Conservation (phyloP, 2,888 invertebrate genomes). For the Hoplodrina ambigua region DNA sequence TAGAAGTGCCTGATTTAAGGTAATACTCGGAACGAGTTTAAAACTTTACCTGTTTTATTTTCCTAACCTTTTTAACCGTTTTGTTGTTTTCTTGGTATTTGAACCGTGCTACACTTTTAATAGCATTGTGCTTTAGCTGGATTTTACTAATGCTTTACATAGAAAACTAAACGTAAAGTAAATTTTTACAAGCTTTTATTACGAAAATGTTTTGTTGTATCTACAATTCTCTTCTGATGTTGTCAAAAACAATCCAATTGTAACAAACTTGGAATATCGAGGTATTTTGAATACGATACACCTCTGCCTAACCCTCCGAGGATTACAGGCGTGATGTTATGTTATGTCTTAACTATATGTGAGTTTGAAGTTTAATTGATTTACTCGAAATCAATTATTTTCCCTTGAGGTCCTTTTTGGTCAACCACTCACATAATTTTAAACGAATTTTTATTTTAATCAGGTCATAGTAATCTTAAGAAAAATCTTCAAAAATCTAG, state of each 20-base stretch:
- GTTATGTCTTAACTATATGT: no score
- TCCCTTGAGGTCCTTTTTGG: no score
- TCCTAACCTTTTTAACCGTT: conserved; percentile 8
- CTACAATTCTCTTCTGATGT: neutral
- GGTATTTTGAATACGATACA: neutral
- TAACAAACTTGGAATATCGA: neutral
- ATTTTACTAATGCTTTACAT: conserved; percentile 38
- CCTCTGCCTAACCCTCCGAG: no score
- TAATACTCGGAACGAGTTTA: conserved; percentile 8
- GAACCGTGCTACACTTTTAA: conserved; percentile 14
- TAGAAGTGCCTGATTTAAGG: conserved; percentile 44
- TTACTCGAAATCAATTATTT: no score
- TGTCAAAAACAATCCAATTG: no score
- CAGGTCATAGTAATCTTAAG: no score
- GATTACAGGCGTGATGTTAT: no score
- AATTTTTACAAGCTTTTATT: conserved; percentile 6
- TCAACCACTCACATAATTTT: no score
- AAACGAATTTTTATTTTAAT: no score
- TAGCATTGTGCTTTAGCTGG: conserved; percentile 24
- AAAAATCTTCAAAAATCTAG: neutral
- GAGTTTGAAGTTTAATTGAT: no score
- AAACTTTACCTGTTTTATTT: conserved; percentile 27
- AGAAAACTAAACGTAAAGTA: conserved; percentile 20
- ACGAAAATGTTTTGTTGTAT: neutral
- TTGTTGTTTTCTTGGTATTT: conserved; percentile 27